A percentile compares a stretch with the other conserved stretches of the same genome.
Conservation (phyloP, 2,113 vertebrate species). For the Carlito syrichta region DNA sequence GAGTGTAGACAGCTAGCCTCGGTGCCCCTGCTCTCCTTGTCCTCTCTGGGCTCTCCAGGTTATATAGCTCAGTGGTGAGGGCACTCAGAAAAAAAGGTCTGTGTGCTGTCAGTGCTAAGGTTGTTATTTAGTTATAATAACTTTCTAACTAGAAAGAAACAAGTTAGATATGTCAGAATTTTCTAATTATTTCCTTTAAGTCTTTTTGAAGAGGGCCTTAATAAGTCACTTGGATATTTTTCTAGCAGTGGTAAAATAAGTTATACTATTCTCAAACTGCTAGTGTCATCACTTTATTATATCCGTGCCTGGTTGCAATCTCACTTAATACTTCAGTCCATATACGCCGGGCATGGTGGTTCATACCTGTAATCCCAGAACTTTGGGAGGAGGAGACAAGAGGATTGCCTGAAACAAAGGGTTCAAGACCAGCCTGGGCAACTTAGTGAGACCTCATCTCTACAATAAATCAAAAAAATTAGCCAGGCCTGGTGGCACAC, state of each 20-base stretch:
- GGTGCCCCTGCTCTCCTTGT: not conserved
- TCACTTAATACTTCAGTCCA: not conserved
- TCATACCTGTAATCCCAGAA: no score
- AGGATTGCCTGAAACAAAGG: no score
- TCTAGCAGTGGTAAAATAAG: not conserved
- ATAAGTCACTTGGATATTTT: not conserved
- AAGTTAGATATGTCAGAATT: not conserved
- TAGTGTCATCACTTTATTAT: not conserved
- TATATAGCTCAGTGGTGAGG: not conserved
- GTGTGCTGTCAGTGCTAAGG: not conserved
- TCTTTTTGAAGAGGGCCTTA: not conserved
- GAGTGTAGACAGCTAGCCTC: rapidly evolving
- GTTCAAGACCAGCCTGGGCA: no score
- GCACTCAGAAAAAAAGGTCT: not conserved
- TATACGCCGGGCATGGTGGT: no score
- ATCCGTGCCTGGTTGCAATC: not conserved
- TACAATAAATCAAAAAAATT: no score
- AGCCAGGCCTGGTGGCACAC: no score
- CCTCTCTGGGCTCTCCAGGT: not conserved
- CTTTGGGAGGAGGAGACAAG: no score
- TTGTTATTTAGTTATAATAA: not conserved
- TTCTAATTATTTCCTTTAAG: not conserved
- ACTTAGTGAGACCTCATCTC: no score
- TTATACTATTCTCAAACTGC: not conserved
- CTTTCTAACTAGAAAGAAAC: not conserved